Evolutionary conservation across 2,797 vertebrate species (phyloP).

Genomic region (Scolopax rusticola): DNA sequence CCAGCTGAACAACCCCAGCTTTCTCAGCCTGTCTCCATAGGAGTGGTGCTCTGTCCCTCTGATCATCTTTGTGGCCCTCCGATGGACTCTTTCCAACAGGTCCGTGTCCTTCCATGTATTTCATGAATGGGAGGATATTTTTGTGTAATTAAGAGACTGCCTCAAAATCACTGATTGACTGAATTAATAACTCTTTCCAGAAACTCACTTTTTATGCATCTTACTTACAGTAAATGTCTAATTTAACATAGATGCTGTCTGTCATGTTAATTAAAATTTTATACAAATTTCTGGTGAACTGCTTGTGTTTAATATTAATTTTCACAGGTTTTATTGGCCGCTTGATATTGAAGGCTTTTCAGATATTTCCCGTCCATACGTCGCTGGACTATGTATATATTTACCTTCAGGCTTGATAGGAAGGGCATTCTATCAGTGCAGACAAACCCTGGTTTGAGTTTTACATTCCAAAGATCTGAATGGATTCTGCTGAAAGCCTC

Average conservation of each 20-base stretch:
- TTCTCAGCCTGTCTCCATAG: no score
- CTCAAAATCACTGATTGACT: background rate
- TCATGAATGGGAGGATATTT: background rate
- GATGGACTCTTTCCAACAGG: no score
- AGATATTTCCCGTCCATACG: accelerated
- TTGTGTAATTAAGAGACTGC: background rate
- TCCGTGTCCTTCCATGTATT: background rate
- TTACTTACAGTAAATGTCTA: background rate
- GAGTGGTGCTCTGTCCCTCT: no score
- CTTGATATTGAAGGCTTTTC: background rate
- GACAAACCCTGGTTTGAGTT: background rate
- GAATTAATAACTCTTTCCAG: background rate
- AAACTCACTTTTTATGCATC: background rate
- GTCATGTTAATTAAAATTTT: background rate
- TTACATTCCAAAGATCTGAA: constrained; percentile 20
- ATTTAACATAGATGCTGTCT: background rate
- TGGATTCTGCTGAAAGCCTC: constrained; percentile 20
- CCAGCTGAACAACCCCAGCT: no score
- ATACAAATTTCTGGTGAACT: background rate
- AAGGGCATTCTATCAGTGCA: constrained; percentile 14
- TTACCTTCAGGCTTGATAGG: background rate
- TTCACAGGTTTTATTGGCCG: background rate
- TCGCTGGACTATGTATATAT: background rate
- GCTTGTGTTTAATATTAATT: background rate
- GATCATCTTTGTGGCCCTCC: no score